Evolutionary conservation across 2,113 vertebrate species (phyloP), one percentile per base, ranked within the genome.

Genomic region (Salvator merianae): DNA sequence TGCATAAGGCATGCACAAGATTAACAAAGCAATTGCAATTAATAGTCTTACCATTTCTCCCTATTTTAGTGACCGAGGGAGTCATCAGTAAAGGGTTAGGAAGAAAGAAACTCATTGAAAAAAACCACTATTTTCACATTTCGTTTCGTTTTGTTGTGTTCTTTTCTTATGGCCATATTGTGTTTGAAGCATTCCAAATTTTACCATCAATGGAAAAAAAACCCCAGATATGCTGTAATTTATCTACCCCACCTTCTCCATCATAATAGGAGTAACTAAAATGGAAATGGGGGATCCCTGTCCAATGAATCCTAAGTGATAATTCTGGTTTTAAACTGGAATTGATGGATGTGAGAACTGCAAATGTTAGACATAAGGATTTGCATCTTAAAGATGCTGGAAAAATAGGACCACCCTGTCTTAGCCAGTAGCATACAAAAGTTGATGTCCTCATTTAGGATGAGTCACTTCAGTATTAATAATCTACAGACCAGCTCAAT

Each of bases 41-140:
- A 88, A 95, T 92, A 93, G 91, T 96, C 96, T 97, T 97, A 97
- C 97, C 96, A 97, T 96, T 96, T 96, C 96, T 95, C 96, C 96
- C 97, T 97, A 97, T 90, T 94, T 96, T 96, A 96, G 95, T 95
- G 96, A 96, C 95, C 96, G 94, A 95, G 94, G 95, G 95, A 94
- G 94, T 92, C 95, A 95, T 94, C 96, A 96, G 94, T 93, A 95
- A 93, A 95, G 94, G 92, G 93, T 96, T 88, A 96, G 95, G 96
- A 94, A 96, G 94, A 97, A 95, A 97, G 93, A 96, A 95, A 96
- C 94, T 95, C 91, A 95, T 96, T 97, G 94, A 96, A 94, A 95
- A 96, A 66, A 95, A 96, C 95, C 76, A 84, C 95, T 93, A 94
- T 95, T 92, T 94, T 90, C 92, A 92, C 89, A 94, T 43, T 77